Evolutionary conservation across 64 coral and sea anemone genomes (phyloP).

Genomic region (Porites australiensis): DNA sequence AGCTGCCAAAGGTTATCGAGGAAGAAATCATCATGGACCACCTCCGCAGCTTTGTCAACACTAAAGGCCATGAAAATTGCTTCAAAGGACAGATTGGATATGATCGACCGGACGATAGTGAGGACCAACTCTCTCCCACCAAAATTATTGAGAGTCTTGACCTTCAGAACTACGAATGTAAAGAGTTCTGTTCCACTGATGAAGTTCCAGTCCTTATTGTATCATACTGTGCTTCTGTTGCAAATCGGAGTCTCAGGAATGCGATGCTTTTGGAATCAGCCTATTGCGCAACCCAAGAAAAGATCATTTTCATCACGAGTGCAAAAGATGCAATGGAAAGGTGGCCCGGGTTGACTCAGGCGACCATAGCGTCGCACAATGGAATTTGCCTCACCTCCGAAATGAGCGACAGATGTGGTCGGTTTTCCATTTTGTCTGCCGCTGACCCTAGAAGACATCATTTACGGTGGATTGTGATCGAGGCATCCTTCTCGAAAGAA

Average conservation of each 20-base stretch:
- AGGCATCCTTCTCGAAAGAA: conserved; percentile 14
- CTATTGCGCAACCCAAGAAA: neutral
- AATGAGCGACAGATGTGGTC: conserved; percentile 13
- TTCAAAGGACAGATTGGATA: neutral
- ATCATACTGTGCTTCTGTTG: neutral
- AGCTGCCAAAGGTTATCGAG: neutral
- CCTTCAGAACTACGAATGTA: too few relatives aligned
- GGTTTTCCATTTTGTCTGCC: conserved; percentile 30
- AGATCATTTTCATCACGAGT: conserved; percentile 36
- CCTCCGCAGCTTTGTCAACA: neutral
- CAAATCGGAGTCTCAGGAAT: neutral
- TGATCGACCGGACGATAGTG: neutral
- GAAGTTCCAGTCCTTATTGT: neutral
- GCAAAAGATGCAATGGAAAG: conserved; percentile 21
- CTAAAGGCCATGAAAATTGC: neutral
- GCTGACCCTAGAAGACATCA: conserved; percentile 28
- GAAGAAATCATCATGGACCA: conserved; percentile 18
- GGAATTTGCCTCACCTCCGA: conserved; percentile 3
- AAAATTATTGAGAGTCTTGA: neutral
- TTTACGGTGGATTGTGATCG: conserved; percentile 45
- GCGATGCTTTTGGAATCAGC: neutral
- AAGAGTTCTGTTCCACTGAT: neutral
- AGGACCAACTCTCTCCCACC: neutral
- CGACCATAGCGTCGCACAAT: neutral
- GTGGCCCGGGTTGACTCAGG: neutral